Evolutionary conservation across 64 coral and sea anemone species (phyloP).

Genomic region (Pocillopora damicornis): DNA sequence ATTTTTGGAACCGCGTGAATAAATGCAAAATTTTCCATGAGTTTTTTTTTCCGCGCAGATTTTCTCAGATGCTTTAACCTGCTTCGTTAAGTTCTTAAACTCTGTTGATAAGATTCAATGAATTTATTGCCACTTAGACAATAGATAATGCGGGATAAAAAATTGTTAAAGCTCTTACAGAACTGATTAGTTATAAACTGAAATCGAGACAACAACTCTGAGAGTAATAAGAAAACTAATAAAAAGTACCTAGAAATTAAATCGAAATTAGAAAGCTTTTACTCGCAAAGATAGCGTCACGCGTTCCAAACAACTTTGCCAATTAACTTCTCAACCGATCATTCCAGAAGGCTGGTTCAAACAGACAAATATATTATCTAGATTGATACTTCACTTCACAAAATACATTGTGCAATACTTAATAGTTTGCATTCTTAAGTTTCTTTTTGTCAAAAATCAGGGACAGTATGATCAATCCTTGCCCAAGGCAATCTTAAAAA

Average conservation of each 20-base stretch:
- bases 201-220: too few species aligned
- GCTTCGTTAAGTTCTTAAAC: too few species aligned
- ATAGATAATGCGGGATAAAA: too few species aligned
- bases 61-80: too few species aligned
- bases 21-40: background rate
- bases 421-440: background rate
- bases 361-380: background rate
- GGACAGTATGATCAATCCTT: background rate
- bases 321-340: background rate
- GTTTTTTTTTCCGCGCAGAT: too few species aligned
- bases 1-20: background rate
- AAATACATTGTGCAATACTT: background rate
- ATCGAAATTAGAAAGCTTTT: background rate
- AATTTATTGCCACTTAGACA: too few species aligned
- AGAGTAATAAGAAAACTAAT: too few species aligned
- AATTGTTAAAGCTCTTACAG: too few species aligned
- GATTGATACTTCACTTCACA: background rate
- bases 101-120: too few species aligned
- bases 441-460: background rate
- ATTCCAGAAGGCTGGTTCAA: background rate
- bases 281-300: background rate
- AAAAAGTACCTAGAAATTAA: background rate
- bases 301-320: background rate
- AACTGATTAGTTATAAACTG: too few species aligned
- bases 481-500: background rate